Evolutionary conservation across 2,797 vertebrate species (phyloP).

Genomic region (Caiman crocodilus): DNA sequence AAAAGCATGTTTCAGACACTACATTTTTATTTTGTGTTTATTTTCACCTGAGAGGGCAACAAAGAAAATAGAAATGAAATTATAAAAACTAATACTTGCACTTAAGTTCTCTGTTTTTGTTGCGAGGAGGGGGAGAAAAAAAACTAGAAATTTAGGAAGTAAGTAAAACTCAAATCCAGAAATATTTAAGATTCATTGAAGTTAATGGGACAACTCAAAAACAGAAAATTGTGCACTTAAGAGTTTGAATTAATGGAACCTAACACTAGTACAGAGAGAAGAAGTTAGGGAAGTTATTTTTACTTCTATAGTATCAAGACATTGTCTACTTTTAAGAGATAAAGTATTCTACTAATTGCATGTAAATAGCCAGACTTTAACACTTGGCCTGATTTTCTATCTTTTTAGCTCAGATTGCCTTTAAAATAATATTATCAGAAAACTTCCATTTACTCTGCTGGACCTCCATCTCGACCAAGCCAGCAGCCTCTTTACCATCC

Average conservation of each 20-base stretch:
- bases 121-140: accelerated
- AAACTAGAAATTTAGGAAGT: not conserved
- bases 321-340: not conserved
- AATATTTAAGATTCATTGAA: not conserved
- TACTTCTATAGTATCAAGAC: not conserved
- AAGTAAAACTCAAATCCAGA: not conserved
- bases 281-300: not conserved
- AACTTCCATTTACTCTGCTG: not conserved
- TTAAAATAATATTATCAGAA: not conserved
- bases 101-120: too few relatives aligned
- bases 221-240: not conserved
- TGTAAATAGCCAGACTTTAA: not conserved
- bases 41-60: not conserved
- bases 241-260: not conserved
- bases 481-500: not conserved
- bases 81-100: not conserved
- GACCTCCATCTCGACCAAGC: not conserved
- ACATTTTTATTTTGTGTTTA: not conserved
- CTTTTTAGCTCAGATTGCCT: not conserved
- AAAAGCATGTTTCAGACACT: not conserved
- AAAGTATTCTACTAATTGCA: not conserved
- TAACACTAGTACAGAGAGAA: not conserved
- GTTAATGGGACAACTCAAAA: not conserved
- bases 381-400: not conserved
- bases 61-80: not conserved